Conservation (phyloP, 92 coral and sea anemone genomes). For the Palythoa caribaeorum region DNA sequence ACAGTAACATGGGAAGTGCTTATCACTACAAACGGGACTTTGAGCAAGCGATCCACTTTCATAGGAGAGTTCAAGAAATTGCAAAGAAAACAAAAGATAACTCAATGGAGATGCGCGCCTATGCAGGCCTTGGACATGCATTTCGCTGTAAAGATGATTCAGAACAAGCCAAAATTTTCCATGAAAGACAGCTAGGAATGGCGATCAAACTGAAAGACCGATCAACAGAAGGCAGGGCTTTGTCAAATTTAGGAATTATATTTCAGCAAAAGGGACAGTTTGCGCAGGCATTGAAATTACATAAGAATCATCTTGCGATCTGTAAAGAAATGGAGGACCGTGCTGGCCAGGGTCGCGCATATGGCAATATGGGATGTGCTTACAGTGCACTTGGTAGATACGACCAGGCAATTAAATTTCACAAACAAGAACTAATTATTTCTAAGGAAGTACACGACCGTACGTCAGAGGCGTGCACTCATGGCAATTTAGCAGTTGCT, state of each 20-base stretch:
- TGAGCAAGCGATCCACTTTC: slow-evolving; percentile 82
- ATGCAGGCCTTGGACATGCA: slow-evolving; percentile 98
- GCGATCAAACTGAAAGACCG: slow-evolving; percentile 90
- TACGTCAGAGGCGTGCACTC: slow-evolving; percentile 95
- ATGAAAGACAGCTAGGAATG: slow-evolving; percentile 91
- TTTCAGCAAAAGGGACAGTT: slow-evolving; percentile 88
- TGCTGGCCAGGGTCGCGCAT: slow-evolving; percentile 99
- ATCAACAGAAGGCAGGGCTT: slow-evolving; percentile 94
- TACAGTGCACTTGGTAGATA: slow-evolving; percentile 93
- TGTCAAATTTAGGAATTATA: slow-evolving; percentile 95
- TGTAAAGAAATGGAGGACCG: slow-evolving; percentile 94
- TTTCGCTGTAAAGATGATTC: slow-evolving; percentile 85
- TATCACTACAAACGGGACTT: slow-evolving; percentile 90
- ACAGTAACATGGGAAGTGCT: slow-evolving; percentile 95
- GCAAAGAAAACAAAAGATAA: slow-evolving; percentile 84
- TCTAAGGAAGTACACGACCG: slow-evolving; percentile 96
- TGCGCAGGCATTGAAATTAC: slow-evolving; percentile 90
- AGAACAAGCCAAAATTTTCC: slow-evolving; percentile 79
- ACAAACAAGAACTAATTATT: slow-evolving; percentile 92
- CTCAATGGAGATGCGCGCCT: slow-evolving; percentile 92
- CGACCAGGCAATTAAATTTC: slow-evolving; percentile 97
- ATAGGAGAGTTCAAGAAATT: slow-evolving; percentile 78
- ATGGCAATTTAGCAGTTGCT: slow-evolving; percentile 98
- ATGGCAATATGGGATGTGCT: slow-evolving; percentile 99
- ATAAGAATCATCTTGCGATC: slow-evolving; percentile 91